A percentile compares a stretch with the other conserved stretches of the same genome.
These are phyloP conservation scores for Automeris io DNA, from an alignment of 2,888 invertebrate species.

Conservation along the genomic window DNA sequence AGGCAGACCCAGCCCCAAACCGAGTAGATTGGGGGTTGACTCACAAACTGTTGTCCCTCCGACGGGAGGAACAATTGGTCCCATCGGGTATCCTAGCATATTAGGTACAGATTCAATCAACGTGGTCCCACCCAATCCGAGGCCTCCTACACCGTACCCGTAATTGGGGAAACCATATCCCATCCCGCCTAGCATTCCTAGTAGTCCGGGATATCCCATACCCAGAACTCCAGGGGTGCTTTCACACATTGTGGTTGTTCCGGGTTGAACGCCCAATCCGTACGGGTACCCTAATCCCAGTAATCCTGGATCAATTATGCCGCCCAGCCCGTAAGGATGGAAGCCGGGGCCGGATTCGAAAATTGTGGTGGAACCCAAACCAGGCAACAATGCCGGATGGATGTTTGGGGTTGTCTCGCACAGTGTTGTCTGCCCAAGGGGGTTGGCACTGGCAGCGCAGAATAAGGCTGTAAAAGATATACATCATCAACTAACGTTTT, in stretches of 20 bases:
- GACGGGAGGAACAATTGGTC: background rate
- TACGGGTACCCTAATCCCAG: constrained; percentile 10
- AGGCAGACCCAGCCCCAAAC: constrained; percentile 10
- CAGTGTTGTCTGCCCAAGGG: constrained; percentile 24
- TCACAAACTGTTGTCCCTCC: constrained; percentile 14
- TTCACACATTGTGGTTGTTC: constrained; percentile 17
- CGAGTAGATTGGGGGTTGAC: constrained; percentile 9
- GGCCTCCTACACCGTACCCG: constrained; percentile 1
- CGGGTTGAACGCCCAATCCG: background rate
- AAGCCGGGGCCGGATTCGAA: constrained; percentile 13
- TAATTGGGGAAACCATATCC: constrained; percentile 2
- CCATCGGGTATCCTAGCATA: background rate
- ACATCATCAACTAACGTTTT: too few relatives aligned
- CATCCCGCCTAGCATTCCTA: background rate
- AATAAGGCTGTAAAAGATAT: constrained; percentile 33
- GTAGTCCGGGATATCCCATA: background rate
- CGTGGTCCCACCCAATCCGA: constrained; percentile 3
- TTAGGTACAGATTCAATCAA: too few relatives aligned
- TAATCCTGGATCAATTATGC: constrained; percentile 2
- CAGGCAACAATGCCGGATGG: constrained; percentile 2
- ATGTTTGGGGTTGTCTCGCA: constrained; percentile 11
- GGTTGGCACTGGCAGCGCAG: constrained; percentile 35
- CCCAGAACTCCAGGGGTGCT: constrained; percentile 13
- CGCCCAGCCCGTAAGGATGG: constrained; percentile 11
- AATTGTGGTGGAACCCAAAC: constrained; percentile 4